Base-by-base conservation (phyloP, 2,888 invertebrate species). In the Julus scanicus region DNA sequence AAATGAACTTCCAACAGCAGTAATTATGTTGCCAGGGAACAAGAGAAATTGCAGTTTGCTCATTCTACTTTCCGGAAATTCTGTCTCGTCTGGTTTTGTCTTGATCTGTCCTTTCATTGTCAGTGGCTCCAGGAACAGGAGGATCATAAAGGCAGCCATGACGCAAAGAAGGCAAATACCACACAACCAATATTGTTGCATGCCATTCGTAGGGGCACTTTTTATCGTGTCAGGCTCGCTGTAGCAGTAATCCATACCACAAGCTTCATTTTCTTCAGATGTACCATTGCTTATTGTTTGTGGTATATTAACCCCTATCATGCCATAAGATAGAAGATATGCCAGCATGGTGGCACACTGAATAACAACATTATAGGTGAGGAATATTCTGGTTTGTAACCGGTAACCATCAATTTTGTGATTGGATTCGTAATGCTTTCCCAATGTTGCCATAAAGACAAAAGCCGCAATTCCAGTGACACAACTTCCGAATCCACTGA, bases 361-460 rank as follows among this genome's bases (percentile, higher is more conserved):
- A 17, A 85, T 48, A 20, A 48, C 85, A 11, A 85, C 85, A 20
- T 85, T 85, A n/a, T 85, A 85, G 9, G 20, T 48, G 48, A 85
- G 85, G 85, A 85, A 85, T 85, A 85, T 85, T 48, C 85, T 85
- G 85, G 85, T 85, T 48, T 85, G 85, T 85, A 85, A 11, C 48
- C 85, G 40, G 48, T 85, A 85, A 20, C 85, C 85, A 15, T 85
- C 85, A 8, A 85, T 85, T 85, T 85, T 40, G n/a, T 44, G 17
- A n/a, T 40, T 44, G 17, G 40, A n/a, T 11, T 85, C 85, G 44
- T 85, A 85, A 44, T 85, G 85, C 48, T 85, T 85, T 37, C 85
- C 85, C n/a, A 85, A 48, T 48, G 40, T 85, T 48, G 85, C 85
- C 85, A 85, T 85, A 20, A 85, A 85, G 8, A 85, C 85, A 15